A percentile compares a stretch with the other conserved stretches of the same genome.
Evolutionary conservation across 2,888 invertebrate genomes (phyloP).

Genomic region (Alloscopus bannaensis): DNA sequence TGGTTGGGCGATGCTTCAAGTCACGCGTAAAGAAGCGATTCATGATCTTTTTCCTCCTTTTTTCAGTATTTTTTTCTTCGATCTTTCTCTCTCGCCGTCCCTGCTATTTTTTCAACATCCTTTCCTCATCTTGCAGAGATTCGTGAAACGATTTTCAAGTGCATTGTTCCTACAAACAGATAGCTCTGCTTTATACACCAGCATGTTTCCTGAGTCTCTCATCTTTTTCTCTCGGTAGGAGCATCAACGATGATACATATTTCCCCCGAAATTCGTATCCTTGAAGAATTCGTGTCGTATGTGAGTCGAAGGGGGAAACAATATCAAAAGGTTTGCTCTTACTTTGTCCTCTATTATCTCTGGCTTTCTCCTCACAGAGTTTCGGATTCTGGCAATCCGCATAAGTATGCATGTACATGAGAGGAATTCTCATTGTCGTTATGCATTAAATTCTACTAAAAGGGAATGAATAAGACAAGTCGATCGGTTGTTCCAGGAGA

Average conservation of each 20-base stretch:
- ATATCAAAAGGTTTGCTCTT: too few species aligned
- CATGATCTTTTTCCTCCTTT: slow-evolving; percentile 53
- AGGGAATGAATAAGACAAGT: slow-evolving; percentile 59
- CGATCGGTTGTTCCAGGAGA: slow-evolving; percentile 10
- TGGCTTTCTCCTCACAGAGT: slow-evolving; percentile 21
- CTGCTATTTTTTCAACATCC: slow-evolving; percentile 49
- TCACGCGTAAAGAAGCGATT: slow-evolving; percentile 62
- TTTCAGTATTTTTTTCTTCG: background rate
- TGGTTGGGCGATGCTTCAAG: slow-evolving; percentile 50
- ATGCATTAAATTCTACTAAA: slow-evolving; percentile 62
- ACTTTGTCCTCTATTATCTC: slow-evolving; percentile 20
- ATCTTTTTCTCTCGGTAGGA: too few species aligned
- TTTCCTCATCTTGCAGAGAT: slow-evolving; percentile 61
- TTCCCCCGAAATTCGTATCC: too few species aligned
- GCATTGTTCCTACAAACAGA: slow-evolving; percentile 65
- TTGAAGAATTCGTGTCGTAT: too few species aligned
- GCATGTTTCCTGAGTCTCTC: too few species aligned
- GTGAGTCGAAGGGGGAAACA: too few species aligned
- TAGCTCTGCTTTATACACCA: too few species aligned
- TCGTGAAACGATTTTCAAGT: slow-evolving; percentile 70
- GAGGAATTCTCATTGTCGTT: slow-evolving; percentile 53
- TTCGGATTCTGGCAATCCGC: slow-evolving; percentile 56
- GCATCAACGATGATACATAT: too few species aligned
- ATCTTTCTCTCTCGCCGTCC: slow-evolving; percentile 20
- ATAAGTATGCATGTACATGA: slow-evolving; percentile 57